A percentile compares a stretch with the other conserved stretches of the same genome.
Conservation (phyloP, 2,888 invertebrate genomes). For the Perizoma flavofasciatum region DNA sequence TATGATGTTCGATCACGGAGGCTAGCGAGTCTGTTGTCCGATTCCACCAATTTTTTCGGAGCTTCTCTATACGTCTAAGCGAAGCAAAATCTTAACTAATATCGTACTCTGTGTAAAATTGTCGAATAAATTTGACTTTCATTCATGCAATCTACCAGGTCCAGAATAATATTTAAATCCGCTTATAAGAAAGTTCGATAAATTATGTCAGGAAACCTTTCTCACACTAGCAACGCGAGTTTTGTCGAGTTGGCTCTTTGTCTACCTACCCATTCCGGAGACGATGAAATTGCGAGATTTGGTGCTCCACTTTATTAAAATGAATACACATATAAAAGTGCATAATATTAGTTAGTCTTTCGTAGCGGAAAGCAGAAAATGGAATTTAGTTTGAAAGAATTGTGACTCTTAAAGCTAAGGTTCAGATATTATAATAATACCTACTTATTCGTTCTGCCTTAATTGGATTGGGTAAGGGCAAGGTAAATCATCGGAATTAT, state of each 20-base stretch:
- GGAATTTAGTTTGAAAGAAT: no score
- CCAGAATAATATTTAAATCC: conserved; percentile 17
- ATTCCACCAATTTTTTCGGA: no score
- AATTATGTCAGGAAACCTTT: conserved; percentile 15
- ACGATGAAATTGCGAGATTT: conserved; percentile 42
- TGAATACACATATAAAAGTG: background rate
- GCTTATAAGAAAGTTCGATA: conserved; percentile 16
- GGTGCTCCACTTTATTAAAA: background rate
- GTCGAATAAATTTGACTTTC: background rate
- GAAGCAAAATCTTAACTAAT: no score
- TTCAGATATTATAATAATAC: no score
- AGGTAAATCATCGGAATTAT: no score
- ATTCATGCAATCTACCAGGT: conserved; percentile 36
- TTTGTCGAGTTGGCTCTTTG: conserved; percentile 28
- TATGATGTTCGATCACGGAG: no score
- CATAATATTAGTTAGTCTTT: background rate
- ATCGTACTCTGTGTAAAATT: background rate
- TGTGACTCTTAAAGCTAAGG: no score
- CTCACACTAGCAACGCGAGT: conserved; percentile 13
- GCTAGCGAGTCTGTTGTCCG: no score
- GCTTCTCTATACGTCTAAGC: no score
- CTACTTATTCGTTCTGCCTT: no score
- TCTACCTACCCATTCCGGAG: conserved; percentile 9
- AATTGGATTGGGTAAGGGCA: no score
- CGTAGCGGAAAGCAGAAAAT: no score